Percentiles rank a stretch among this genome's conserved stretches.
These are phyloP conservation scores for Plutella xylostella DNA, from an alignment of 2,888 invertebrate species.

Conservation along the genomic window DNA sequence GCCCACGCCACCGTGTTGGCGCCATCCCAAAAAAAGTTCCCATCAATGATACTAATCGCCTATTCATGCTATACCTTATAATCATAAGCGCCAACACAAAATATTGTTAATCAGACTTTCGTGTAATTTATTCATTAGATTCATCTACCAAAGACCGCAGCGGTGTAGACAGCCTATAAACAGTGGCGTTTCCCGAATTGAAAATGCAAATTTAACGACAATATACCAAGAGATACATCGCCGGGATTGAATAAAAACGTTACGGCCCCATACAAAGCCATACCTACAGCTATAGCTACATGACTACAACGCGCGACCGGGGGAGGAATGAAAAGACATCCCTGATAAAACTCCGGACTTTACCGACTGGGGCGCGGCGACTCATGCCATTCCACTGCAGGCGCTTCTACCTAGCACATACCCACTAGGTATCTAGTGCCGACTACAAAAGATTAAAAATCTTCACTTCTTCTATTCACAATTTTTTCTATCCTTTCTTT, in stretches of 20 bases:
- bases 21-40: too few species aligned
- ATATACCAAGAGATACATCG: slow-evolving; percentile 19
- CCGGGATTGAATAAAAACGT: slow-evolving; percentile 38
- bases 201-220: slow-evolving; percentile 2
- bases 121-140: too few species aligned
- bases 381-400: slow-evolving; percentile 44
- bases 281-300: neutral
- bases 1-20: too few species aligned
- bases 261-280: slow-evolving; percentile 22
- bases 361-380: slow-evolving; percentile 30
- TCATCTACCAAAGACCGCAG: neutral
- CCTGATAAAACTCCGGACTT: slow-evolving; percentile 21
- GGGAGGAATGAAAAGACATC: slow-evolving; percentile 42
- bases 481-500: too few species aligned
- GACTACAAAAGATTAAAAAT: too few species aligned
- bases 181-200: neutral
- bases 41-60: too few species aligned
- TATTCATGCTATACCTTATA: too few species aligned
- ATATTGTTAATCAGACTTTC: too few species aligned
- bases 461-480: too few species aligned
- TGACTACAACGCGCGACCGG: slow-evolving; percentile 17
- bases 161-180: too few species aligned
- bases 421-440: too few species aligned
- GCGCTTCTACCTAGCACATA: slow-evolving; percentile 15
- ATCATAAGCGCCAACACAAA: too few species aligned